phyloP scores from a whole-genome alignment of 2,797 vertebrate genomes.

The Passerculus sandwichensis region DNA sequence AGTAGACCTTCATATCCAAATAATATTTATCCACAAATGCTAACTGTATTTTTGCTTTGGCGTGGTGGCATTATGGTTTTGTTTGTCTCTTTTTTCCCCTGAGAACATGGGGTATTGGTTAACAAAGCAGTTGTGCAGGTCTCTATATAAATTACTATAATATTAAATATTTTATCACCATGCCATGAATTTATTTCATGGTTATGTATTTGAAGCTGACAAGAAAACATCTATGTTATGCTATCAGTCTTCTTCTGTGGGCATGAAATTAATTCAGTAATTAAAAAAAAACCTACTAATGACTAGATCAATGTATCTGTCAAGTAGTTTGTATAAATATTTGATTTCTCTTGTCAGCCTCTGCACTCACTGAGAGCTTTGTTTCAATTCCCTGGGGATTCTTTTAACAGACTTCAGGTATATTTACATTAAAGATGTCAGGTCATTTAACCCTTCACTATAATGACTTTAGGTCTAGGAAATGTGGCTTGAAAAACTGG shows the following conservation, averaged over 20 bases:
- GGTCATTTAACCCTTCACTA: neutral
- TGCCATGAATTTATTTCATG: neutral
- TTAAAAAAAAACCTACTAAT: neutral
- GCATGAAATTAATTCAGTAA: neutral
- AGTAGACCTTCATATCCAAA: neutral
- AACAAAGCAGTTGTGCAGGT: neutral
- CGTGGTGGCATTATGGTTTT: neutral
- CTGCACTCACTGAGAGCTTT: neutral
- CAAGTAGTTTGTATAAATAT: neutral
- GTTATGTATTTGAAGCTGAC: neutral
- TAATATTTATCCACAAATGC: neutral
- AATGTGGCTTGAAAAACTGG: neutral
- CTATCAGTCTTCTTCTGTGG: neutral
- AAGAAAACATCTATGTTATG: neutral
- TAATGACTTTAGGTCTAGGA: neutral
- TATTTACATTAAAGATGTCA: neutral
- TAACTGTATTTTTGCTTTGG: neutral
- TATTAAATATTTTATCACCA: neutral
- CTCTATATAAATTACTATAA: neutral
- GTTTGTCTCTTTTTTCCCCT: fast-evolving
- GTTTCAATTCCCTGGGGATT: neutral
- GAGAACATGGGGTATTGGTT: neutral
- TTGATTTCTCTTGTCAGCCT: neutral
- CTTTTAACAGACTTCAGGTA: neutral
- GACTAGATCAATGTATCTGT: neutral